Conservation (phyloP, 2,113 vertebrate genomes). For the Pterocles orientalis region DNA sequence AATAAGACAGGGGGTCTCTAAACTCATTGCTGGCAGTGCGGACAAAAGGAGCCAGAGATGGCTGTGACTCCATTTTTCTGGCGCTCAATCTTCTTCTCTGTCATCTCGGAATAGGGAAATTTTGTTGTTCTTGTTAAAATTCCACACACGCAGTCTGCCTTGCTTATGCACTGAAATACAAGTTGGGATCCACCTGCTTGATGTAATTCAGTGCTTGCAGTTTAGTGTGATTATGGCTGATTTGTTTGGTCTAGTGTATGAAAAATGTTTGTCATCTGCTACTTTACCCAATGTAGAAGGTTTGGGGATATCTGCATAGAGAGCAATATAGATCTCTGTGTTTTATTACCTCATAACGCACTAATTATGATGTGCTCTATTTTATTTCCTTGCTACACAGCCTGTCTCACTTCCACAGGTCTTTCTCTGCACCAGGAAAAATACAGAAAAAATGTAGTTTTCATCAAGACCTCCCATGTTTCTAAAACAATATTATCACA, state of each 20-base stretch:
- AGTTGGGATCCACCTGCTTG: constrained; percentile 40
- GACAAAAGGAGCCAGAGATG: not conserved
- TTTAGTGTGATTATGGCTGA: constrained; percentile 36
- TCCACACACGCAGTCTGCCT: not conserved
- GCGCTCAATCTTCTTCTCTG: not conserved
- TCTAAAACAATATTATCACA: not conserved
- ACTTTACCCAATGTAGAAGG: constrained; percentile 13
- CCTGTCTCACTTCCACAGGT: not conserved
- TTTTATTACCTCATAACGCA: constrained; percentile 30
- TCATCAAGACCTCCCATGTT: not conserved
- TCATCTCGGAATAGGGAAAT: not conserved
- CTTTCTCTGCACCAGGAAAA: not conserved
- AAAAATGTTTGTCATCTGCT: constrained; percentile 20
- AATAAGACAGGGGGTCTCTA: not conserved
- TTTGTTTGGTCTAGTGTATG: constrained; percentile 18
- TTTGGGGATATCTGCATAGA: constrained; percentile 20
- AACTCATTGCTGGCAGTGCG: not conserved
- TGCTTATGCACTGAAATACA: constrained; percentile 34
- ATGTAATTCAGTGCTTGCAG: constrained; percentile 13
- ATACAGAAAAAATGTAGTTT: not conserved
- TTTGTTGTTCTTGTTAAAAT: constrained; percentile 14
- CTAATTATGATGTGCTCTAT: constrained; percentile 4
- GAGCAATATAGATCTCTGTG: not conserved
- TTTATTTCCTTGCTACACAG: constrained; percentile 23
- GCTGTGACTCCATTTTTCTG: not conserved